Base-by-base conservation (phyloP, 2,888 invertebrate genomes). In the Slavum lentiscoides region DNA sequence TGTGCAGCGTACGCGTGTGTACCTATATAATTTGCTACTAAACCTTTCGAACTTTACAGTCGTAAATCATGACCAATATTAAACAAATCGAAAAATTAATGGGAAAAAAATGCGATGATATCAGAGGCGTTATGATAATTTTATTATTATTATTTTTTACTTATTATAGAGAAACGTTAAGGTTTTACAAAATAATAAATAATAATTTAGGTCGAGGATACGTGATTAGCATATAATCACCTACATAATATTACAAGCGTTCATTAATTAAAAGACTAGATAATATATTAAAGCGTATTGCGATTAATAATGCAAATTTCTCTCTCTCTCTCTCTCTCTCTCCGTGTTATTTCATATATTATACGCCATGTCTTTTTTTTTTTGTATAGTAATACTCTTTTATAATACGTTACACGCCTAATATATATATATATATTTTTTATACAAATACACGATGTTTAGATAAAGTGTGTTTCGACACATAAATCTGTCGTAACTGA, bases 191-290 rank as follows among this genome's bases (percentile, higher is more conserved):
- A 70, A 76, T 68, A 76, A 76, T 43, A 69, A 61, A 69, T 77
- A 69, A 69, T 77, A 77, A 77, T 69, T 62, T 69, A 77, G 77
- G 69, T 77, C 69, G 77, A 77, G 69, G 77, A 69, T 69, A 68
- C 19, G 11, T 43, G 53, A 76, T 76, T 76, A 75, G 23, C 75
- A 75, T 73, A 73, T 77, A 69, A 77, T 69, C 61, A 77, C 61
- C 61, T 70, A 77, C 53, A 69, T 59, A 30, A 30, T 30, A 43
- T 68, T 53, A 75, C 39, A 30, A 49, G 21, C 69, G 30, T 77
- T 21, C 17, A 62, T 62, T 77, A 77, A 77, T 77, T 62, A 61
- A 53, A 76, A 68, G 19, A 67, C 37, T 69, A 21, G 39, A 59
- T 30, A 23, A 30, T 43, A 73, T 55, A 64, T 23, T 62, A 2